Evolutionary conservation across 2,888 invertebrate genomes (phyloP).

Genomic region (Phengaris alcon): DNA sequence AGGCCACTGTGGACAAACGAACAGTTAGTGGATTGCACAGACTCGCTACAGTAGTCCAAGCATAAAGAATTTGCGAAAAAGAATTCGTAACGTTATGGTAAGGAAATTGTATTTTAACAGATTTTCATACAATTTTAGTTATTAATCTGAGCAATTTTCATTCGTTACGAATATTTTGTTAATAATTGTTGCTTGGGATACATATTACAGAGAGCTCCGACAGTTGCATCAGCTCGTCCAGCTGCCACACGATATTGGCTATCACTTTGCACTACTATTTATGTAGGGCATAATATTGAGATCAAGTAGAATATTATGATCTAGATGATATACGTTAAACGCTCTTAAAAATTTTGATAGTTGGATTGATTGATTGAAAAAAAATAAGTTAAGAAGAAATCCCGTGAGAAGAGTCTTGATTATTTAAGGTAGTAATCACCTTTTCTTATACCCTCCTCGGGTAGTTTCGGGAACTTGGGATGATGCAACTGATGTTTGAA

Average conservation of each 20-base stretch:
- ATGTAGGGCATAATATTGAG: background rate
- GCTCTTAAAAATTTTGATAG: background rate
- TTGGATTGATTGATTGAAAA: background rate
- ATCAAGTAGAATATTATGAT: background rate
- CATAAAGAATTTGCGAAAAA: too few relatives aligned
- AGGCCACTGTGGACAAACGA: constrained; percentile 54
- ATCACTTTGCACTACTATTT: background rate
- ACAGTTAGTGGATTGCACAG: background rate
- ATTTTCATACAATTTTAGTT: too few relatives aligned
- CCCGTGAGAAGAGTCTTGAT: too few relatives aligned
- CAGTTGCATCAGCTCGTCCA: background rate
- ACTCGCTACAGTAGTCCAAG: background rate
- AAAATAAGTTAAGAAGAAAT: background rate
- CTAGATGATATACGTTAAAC: background rate
- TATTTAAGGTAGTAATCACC: constrained; percentile 42
- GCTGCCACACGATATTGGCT: background rate
- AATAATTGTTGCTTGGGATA: too few relatives aligned
- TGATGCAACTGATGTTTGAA: constrained; percentile 56
- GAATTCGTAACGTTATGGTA: too few relatives aligned
- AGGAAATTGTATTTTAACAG: too few relatives aligned
- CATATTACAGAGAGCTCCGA: background rate
- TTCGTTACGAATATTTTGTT: background rate
- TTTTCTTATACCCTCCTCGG: constrained; percentile 52
- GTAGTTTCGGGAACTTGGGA: constrained; percentile 58
- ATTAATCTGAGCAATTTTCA: too few relatives aligned